Conservation (phyloP, 1,140 invertebrate genomes). For the Gryon sp. region DNA sequence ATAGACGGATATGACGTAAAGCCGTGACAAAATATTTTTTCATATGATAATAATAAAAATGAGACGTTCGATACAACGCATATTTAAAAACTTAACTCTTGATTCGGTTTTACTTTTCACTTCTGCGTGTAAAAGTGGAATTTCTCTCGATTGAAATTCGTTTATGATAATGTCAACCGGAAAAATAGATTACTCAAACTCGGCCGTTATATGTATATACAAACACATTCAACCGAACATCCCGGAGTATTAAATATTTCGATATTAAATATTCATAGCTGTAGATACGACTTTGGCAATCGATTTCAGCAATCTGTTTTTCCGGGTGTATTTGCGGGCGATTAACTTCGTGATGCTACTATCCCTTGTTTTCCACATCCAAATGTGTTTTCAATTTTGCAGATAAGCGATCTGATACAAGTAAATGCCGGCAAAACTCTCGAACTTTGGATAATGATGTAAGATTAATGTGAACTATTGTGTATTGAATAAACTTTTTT, state of each 20-base stretch:
- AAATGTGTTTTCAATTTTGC: slow-evolving; percentile 28
- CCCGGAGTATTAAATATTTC: slow-evolving; percentile 49
- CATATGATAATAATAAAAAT: slow-evolving; percentile 9
- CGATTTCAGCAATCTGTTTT: slow-evolving; percentile 56
- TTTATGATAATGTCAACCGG: slow-evolving; percentile 59
- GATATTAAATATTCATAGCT: slow-evolving; percentile 53
- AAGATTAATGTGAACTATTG: slow-evolving; percentile 32
- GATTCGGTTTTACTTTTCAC: too few species aligned
- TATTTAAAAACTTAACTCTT: slow-evolving; percentile 40
- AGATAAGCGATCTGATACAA: slow-evolving; percentile 18
- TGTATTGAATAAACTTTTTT: slow-evolving; percentile 8
- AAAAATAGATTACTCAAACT: slow-evolving; percentile 43
- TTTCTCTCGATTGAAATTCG: slow-evolving; percentile 48
- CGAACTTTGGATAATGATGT: slow-evolving; percentile 33
- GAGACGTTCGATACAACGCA: neutral
- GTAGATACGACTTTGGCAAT: slow-evolving; percentile 44
- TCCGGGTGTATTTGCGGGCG: slow-evolving; percentile 43
- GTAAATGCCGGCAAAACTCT: slow-evolving; percentile 22
- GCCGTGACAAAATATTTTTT: too few species aligned
- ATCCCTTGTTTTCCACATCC: slow-evolving; percentile 18
- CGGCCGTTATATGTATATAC: slow-evolving; percentile 1
- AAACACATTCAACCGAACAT: too few species aligned
- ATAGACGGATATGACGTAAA: too few species aligned
- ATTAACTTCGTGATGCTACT: slow-evolving; percentile 45
- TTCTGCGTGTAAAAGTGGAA: slow-evolving; percentile 21